Evolutionary conservation across 1,140 invertebrate genomes (phyloP).

Genomic region (Drosophila bocqueti): DNA sequence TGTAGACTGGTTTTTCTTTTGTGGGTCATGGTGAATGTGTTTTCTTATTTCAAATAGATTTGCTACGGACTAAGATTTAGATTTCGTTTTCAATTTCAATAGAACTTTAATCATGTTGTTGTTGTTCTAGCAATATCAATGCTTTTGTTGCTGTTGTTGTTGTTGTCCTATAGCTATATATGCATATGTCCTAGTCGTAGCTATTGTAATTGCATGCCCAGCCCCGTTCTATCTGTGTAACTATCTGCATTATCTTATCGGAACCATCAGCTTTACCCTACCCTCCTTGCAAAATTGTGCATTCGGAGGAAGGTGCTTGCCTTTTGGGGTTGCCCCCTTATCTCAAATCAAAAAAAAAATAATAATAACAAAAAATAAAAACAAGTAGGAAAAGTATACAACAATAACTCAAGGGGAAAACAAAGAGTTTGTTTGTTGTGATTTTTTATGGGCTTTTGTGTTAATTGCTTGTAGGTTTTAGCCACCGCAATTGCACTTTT

Average conservation of each 20-base stretch:
- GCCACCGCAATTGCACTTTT: neutral
- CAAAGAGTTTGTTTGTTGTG: conserved; percentile 24
- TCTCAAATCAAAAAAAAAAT: neutral
- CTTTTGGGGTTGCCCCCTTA: conserved; percentile 45
- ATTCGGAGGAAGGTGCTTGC: conserved; percentile 12
- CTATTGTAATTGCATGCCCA: conserved; percentile 54
- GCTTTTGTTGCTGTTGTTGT: conserved; percentile 10
- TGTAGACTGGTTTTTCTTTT: conserved; percentile 36
- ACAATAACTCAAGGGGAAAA: neutral
- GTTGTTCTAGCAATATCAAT: neutral
- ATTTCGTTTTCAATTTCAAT: neutral
- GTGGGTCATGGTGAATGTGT: conserved; percentile 69
- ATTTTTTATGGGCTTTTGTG: conserved; percentile 23
- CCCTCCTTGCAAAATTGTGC: conserved; percentile 32
- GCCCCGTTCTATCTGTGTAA: conserved; percentile 35
- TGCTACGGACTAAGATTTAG: conserved; percentile 10
- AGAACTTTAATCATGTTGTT: conserved; percentile 9
- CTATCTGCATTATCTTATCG: conserved; percentile 62
- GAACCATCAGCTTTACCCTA: conserved; percentile 51
- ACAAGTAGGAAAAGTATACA: neutral
- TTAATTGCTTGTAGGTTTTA: conserved; percentile 19
- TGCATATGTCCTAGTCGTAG: conserved; percentile 8
- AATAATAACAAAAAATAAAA: neutral
- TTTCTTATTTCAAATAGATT: conserved; percentile 15
- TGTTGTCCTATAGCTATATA: conserved; percentile 7